phyloP scores from a whole-genome alignment of 2,888 invertebrate genomes.

The Drosophila helvetica region DNA sequence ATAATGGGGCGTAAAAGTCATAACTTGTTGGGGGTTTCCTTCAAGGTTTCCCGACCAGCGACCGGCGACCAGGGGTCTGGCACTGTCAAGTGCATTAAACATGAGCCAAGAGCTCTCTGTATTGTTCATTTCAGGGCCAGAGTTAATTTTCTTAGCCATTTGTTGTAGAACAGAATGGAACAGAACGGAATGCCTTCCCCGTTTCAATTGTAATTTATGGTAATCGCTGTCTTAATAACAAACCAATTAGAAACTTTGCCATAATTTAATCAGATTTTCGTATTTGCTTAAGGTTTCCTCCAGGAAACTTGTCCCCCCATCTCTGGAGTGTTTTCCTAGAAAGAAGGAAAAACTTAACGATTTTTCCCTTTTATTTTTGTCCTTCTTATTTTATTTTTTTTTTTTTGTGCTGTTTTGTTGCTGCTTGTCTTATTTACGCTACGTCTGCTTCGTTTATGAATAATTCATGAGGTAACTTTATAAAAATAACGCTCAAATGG shows the following conservation, averaged over 20 bases:
- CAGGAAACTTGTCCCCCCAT: conserved; percentile 17
- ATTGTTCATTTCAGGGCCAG: background rate
- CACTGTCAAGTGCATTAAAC: conserved; percentile 47
- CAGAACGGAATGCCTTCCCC: conserved; percentile 15
- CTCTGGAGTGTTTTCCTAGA: conserved; percentile 28
- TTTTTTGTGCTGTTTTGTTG: background rate
- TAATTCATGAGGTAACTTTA: conserved; percentile 69
- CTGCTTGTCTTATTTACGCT: conserved; percentile 31
- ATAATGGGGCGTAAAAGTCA: conserved; percentile 69
- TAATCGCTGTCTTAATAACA: conserved; percentile 57
- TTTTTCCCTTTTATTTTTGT: conserved; percentile 17
- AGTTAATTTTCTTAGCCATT: conserved; percentile 32
- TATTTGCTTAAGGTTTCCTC: conserved; percentile 19
- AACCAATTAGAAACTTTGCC: conserved; percentile 59
- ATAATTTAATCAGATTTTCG: conserved; percentile 52
- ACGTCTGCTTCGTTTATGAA: conserved; percentile 55
- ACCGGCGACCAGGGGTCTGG: conserved; percentile 24
- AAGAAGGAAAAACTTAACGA: conserved; percentile 38
- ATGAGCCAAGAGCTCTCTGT: conserved; percentile 33
- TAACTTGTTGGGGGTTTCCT: conserved; percentile 53
- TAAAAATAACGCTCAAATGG: conserved; percentile 52
- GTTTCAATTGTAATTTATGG: conserved; percentile 39
- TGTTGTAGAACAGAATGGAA: conserved; percentile 9
- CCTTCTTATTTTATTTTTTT: background rate
- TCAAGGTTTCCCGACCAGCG: conserved; percentile 37